A percentile compares a stretch with the other conserved stretches of the same genome.
Evolutionary conservation across 2,797 vertebrate genomes (phyloP).

Genomic region (Tapirus indicus): DNA sequence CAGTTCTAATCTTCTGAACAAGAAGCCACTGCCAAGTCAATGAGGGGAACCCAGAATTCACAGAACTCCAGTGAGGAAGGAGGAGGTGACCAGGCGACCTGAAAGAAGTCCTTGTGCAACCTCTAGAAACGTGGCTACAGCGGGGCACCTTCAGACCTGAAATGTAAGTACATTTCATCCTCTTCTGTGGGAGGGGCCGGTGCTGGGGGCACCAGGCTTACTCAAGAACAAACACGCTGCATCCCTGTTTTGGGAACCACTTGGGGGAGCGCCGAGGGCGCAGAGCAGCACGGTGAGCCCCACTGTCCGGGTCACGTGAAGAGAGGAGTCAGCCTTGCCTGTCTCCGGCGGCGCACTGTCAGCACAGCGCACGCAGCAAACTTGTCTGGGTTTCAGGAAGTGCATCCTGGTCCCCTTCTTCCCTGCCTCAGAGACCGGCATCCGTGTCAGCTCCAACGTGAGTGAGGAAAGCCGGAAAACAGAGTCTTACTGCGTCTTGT

Average conservation of each 20-base stretch:
- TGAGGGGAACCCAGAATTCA: not conserved
- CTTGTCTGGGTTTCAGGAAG: not conserved
- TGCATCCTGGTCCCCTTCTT: not conserved
- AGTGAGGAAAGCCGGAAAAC: not conserved
- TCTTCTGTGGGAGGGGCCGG: not conserved
- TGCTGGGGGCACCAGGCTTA: not conserved
- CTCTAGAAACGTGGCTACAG: too few relatives aligned
- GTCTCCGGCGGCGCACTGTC: not conserved
- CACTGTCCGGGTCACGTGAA: too few relatives aligned
- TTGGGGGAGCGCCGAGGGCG: too few relatives aligned
- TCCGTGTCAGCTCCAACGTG: not conserved
- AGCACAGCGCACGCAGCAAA: slow-evolving; percentile 23
- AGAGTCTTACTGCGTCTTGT: not conserved
- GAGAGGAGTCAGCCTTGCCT: too few relatives aligned
- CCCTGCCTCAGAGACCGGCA: not conserved
- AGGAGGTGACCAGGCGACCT: not conserved
- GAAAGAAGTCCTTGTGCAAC: not conserved
- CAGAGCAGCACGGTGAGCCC: too few relatives aligned
- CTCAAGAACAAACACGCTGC: too few relatives aligned
- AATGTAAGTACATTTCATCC: not conserved
- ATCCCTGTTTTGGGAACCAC: not conserved
- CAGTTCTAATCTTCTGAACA: not conserved
- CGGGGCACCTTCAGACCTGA: not conserved
- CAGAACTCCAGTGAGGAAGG: not conserved
- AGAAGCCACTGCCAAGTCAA: not conserved